Conservation (phyloP, 2,113 vertebrate genomes). For the Equus przewalskii region DNA sequence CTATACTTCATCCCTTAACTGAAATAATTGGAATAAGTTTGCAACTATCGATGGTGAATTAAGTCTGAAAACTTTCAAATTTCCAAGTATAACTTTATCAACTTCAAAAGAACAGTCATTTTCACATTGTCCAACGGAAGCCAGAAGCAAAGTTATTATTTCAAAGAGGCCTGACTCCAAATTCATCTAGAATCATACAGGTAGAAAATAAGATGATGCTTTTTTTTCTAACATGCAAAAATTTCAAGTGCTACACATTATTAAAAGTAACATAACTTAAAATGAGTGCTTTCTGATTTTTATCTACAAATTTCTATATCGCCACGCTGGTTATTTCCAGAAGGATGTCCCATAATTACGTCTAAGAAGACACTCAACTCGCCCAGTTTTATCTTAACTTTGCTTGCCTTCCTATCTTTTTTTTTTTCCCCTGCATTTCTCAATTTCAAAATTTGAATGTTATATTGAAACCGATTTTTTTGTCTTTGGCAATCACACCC, state of each 20-base stretch:
- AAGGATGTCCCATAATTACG: background rate
- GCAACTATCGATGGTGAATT: background rate
- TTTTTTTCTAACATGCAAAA: background rate
- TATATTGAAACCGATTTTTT: background rate
- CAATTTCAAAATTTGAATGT: slow-evolving; percentile 12
- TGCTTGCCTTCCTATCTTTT: background rate
- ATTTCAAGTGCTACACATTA: background rate
- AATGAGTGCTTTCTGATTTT: background rate
- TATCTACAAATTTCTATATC: background rate
- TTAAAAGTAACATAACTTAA: background rate
- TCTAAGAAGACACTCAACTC: background rate
- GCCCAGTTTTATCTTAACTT: background rate
- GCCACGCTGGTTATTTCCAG: background rate
- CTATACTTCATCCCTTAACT: slow-evolving; percentile 63
- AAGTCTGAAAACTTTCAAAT: slow-evolving; percentile 35
- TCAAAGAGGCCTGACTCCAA: background rate
- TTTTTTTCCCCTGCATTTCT: background rate
- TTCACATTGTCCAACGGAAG: background rate
- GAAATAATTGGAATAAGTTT: slow-evolving; percentile 73
- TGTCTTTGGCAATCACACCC: background rate
- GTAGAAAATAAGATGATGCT: background rate
- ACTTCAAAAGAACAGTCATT: background rate
- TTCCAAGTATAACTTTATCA: slow-evolving; percentile 31
- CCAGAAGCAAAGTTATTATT: slow-evolving; percentile 24
- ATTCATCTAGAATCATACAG: background rate